Evolutionary conservation across 1,140 invertebrate species (phyloP).

Genomic region (Brachionus paranguensis): DNA sequence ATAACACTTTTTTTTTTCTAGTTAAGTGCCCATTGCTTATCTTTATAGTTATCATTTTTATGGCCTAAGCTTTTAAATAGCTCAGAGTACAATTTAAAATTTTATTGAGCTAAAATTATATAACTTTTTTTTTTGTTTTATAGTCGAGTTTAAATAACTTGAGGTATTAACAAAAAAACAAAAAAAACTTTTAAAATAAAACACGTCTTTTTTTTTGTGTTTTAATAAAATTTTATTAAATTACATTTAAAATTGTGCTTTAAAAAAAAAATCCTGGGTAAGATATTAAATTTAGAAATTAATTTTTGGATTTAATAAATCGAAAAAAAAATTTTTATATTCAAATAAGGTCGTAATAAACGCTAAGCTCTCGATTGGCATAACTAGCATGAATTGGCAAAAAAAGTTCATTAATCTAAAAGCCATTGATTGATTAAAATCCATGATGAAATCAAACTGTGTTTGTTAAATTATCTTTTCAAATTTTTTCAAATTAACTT

Average conservation of each 20-base stretch:
- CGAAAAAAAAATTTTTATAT: not conserved
- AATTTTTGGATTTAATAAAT: too few species aligned
- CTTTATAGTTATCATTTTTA: not conserved
- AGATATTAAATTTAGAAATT: too few species aligned
- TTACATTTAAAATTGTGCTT: too few species aligned
- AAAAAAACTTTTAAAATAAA: not conserved
- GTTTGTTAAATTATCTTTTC: not conserved
- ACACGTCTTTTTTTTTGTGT: not conserved
- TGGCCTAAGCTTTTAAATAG: not conserved
- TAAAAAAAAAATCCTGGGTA: too few species aligned
- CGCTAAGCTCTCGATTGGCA: not conserved
- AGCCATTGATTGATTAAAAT: not conserved
- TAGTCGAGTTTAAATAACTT: not conserved
- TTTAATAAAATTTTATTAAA: too few species aligned
- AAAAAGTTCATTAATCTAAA: not conserved
- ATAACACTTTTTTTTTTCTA: not conserved
- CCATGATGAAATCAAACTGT: slow-evolving; percentile 1
- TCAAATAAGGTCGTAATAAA: not conserved
- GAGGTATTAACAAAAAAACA: not conserved
- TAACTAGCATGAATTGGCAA: not conserved
- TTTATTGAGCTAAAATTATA: not conserved
- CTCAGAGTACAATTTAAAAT: not conserved
- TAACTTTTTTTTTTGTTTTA: not conserved
- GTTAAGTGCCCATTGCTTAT: not conserved
- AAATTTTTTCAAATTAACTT: not conserved